A percentile compares a stretch with the other conserved stretches of the same genome.
Evolutionary conservation across 1,140 invertebrate species (phyloP).

Genomic region (Drosophila pseudoananassae): DNA sequence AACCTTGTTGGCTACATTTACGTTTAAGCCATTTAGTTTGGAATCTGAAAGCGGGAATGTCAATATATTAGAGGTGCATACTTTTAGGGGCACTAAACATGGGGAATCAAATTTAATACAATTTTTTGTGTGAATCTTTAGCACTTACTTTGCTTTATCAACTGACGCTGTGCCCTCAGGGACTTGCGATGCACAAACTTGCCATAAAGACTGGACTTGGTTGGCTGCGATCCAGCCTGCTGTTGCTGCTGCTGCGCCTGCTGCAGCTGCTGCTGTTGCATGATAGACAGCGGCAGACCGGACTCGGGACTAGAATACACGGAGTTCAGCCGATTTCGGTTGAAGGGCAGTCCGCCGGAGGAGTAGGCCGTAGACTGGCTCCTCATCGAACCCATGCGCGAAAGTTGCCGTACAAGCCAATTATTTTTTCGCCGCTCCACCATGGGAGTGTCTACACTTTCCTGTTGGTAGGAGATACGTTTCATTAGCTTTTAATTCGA

Average conservation of each 20-base stretch:
- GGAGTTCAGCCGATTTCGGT: constrained; percentile 88
- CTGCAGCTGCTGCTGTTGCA: constrained; percentile 82
- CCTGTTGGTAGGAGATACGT: constrained; percentile 85
- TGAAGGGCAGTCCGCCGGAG: constrained; percentile 90
- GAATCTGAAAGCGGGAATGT: constrained; percentile 57
- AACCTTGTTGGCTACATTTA: constrained; percentile 89
- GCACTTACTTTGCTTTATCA: constrained; percentile 87
- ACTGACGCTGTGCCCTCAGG: constrained; percentile 87
- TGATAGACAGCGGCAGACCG: constrained; percentile 84
- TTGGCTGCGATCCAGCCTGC: constrained; percentile 55
- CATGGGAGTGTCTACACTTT: constrained; percentile 94
- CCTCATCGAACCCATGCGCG: constrained; percentile 91
- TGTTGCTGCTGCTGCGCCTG: constrained; percentile 70
- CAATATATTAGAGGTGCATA: constrained; percentile 5
- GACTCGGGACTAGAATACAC: constrained; percentile 92
- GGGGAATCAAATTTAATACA: no score
- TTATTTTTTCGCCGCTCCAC: constrained; percentile 93
- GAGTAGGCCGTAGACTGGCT: constrained; percentile 93
- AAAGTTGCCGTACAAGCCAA: constrained; percentile 93
- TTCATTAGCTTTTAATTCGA: background rate
- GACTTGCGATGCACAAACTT: constrained; percentile 92
- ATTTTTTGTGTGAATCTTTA: no score
- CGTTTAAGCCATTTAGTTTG: constrained; percentile 86
- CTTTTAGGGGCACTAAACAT: constrained; percentile 5
- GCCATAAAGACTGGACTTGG: constrained; percentile 92